These are phyloP conservation scores for Polyodon spathula DNA, from an alignment of 2,113 vertebrate genomes.

Conservation along the genomic window DNA sequence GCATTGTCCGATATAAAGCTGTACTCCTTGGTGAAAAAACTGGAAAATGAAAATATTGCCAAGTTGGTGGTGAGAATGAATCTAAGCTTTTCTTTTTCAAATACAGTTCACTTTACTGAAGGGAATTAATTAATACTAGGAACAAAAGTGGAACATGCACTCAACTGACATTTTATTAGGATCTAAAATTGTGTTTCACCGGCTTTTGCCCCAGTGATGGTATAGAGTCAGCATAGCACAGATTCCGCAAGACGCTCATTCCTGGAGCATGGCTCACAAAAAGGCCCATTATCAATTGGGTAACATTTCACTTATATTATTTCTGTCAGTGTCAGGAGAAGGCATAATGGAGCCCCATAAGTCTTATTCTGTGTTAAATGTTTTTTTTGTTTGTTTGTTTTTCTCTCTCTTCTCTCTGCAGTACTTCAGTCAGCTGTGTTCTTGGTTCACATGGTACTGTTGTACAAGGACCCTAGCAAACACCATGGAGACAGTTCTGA, in stretches of 20 bases:
- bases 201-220: neutral
- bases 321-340: too few species aligned
- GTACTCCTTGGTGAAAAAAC: constrained; percentile 59
- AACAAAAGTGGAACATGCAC: too few species aligned
- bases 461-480: constrained; percentile 90
- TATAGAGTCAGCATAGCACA: neutral
- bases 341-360: too few species aligned
- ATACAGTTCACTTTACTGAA: too few species aligned
- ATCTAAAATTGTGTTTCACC: too few species aligned
- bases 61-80: constrained; percentile 68
- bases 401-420: constrained; percentile 25
- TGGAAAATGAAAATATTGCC: constrained; percentile 63
- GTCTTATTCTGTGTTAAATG: neutral
- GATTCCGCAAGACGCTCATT: too few species aligned
- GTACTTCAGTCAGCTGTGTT: constrained; percentile 86
- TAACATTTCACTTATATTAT: too few species aligned
- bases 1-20: constrained; percentile 77
- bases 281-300: too few species aligned
- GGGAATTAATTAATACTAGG: too few species aligned
- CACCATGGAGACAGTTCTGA: constrained; percentile 80
- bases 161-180: too few species aligned
- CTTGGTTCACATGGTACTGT: constrained; percentile 96
- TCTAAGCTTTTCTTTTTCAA: neutral
- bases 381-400: constrained; percentile 10
- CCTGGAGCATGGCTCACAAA: too few species aligned